A percentile compares a stretch with the other conserved stretches of the same genome.
phyloP scores from a whole-genome alignment of 2,888 invertebrate genomes.

The Lissonota sp. region DNA sequence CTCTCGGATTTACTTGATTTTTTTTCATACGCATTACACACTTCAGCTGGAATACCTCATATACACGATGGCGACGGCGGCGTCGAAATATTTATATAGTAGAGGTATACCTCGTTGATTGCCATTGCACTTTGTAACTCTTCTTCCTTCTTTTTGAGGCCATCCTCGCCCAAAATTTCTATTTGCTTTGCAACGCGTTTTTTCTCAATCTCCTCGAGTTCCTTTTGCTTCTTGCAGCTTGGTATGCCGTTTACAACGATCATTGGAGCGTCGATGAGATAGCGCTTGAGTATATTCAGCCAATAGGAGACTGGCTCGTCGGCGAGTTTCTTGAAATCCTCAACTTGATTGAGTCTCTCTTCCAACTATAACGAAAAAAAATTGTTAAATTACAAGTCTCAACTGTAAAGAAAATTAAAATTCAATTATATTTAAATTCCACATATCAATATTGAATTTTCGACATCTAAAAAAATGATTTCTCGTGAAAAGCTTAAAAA shows the following conservation, averaged over 20 bases:
- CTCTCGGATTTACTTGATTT: no score
- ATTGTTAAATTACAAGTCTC: conserved; percentile 9
- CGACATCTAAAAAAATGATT: no score
- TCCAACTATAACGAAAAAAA: conserved; percentile 85
- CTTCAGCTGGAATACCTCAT: no score
- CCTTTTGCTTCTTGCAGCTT: conserved; percentile 87
- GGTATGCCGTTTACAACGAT: conserved; percentile 88
- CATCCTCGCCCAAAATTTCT: conserved; percentile 87
- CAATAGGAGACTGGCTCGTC: conserved; percentile 89
- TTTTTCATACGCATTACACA: no score
- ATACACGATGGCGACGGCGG: no score
- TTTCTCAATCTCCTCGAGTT: conserved; percentile 90
- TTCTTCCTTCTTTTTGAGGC: conserved; percentile 87
- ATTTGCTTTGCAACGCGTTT: conserved; percentile 89
- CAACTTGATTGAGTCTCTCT: conserved; percentile 89
- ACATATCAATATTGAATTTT: no score
- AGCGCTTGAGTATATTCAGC: conserved; percentile 88
- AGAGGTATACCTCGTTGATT: conserved; percentile 88
- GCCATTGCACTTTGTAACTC: conserved; percentile 89
- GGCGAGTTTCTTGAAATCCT: conserved; percentile 86
- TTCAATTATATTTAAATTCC: no score
- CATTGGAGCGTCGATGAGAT: conserved; percentile 87
- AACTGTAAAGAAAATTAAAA: no score
- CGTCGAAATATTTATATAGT: no score
- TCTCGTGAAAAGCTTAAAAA: neutral